Evolutionary conservation across 1,140 invertebrate genomes (phyloP), one percentile per base, ranked within the genome.

Genomic region (Tenebrio molitor): DNA sequence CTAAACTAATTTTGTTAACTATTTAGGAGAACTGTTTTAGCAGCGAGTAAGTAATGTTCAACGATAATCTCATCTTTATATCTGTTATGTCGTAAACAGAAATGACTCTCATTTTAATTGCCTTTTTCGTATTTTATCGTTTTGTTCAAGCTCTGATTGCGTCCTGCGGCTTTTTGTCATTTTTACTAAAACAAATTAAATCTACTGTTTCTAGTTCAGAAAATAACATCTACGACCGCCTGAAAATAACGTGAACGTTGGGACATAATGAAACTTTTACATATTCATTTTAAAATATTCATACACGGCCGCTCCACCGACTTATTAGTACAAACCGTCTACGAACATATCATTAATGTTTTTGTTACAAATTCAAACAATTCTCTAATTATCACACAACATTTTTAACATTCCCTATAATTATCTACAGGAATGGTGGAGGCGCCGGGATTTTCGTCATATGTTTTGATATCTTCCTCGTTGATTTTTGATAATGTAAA

Each of bases 101-200:
- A 58, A 58, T 58, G 21, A 58, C 21, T 58, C 23, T 58, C 50
- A 29, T 58, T 58, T 29, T 58, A 58, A 58, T 58, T 58, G 50
- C 50, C 50, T 58, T 58, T 29, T 58, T 58, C 50, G n/a, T 29
- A 58, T 58, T 58, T 58, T 29, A 29, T 58, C 15, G 23, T 58
- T 58, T 58, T 58, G 50, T 58, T 58, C 50, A 58, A 58, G 50
- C 23, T 58, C 50, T 58, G 50, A 58, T 58, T 58, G 19, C 50
- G 23, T 58, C 29, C 12, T 29, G 23, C 23, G 15, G n/a, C 15
- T 29, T 58, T 58, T 25, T 58, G 21, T 58, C n/a, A 14, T 58
- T 58, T 58, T 58, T 29, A 50, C 44, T 17, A 50, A 53, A 58
- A 58, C 50, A 58, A 58, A 58, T 58, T 58, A 58, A 58, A 58